Evolutionary conservation across 2,113 vertebrate species (phyloP).

Genomic region (Pseudorasbora parva): DNA sequence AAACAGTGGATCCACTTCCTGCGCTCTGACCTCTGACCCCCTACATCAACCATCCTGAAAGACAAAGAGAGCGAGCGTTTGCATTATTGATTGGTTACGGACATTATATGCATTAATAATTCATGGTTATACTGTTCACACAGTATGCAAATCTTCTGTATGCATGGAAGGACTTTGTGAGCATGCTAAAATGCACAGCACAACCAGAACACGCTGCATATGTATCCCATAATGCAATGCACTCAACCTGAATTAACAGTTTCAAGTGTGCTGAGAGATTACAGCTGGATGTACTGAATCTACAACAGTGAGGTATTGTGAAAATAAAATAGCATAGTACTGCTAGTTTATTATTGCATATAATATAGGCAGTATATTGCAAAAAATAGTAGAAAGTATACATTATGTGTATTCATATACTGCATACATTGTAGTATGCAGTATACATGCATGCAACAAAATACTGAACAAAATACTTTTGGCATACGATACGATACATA

Average conservation of each 20-base stretch:
- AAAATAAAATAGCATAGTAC: not conserved
- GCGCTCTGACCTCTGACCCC: conserved; percentile 95
- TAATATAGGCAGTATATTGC: too few species aligned
- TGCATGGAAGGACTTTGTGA: not conserved
- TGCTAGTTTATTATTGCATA: not conserved
- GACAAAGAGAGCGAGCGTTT: not conserved
- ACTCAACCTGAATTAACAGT: not conserved
- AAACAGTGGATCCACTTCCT: conserved; percentile 99
- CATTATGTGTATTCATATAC: not conserved
- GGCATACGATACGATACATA: not conserved
- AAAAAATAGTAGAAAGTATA: not conserved
- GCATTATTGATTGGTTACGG: conserved; percentile 19
- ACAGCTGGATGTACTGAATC: not conserved
- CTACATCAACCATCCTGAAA: conserved; percentile 97
- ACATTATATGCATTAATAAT: not conserved
- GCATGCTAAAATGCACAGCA: not conserved
- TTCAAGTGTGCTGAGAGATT: not conserved
- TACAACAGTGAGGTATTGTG: not conserved
- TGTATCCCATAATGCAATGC: not conserved
- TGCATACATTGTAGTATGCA: not conserved
- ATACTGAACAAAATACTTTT: not conserved
- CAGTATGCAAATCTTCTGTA: conserved; percentile 5
- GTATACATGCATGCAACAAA: not conserved
- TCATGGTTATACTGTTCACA: not conserved
- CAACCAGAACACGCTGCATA: not conserved